Percentiles rank a stretch among this genome's conserved stretches.
phyloP scores from a whole-genome alignment of 37 sponge, comb jelly and placozoan species.

The Oopsacas minuta region DNA sequence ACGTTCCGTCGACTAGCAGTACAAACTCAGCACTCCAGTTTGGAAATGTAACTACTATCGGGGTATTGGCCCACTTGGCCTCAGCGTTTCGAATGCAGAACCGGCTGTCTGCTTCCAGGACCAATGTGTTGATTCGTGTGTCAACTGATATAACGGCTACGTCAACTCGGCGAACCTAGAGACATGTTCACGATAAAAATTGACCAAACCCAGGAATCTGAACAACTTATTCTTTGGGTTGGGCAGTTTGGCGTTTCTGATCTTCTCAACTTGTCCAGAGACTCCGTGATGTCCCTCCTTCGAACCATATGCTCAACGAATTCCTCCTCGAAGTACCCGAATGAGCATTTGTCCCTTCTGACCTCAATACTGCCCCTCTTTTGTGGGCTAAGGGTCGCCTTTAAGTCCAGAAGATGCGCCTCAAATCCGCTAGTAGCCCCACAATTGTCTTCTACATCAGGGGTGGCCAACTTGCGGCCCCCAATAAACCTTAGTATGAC shows the following conservation, averaged over 20 bases:
- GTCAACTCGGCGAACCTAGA: not conserved
- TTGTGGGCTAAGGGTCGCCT: not conserved
- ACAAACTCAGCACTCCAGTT: not conserved
- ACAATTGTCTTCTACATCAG: not conserved
- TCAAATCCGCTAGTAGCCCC: not conserved
- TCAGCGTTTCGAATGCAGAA: not conserved
- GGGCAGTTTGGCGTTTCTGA: not conserved
- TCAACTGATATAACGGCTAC: not conserved
- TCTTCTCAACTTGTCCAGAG: not conserved
- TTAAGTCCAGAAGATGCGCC: not conserved
- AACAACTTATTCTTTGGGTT: not conserved
- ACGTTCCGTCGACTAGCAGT: not conserved
- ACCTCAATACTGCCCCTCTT: not conserved
- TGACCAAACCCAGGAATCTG: conserved; percentile 1
- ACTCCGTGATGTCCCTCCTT: not conserved
- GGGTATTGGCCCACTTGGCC: not conserved
- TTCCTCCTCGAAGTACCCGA: not conserved
- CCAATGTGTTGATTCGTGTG: not conserved
- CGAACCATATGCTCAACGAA: conserved; percentile 10
- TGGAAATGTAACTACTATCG: not conserved
- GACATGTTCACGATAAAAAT: not conserved
- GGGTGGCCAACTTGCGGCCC: not conserved
- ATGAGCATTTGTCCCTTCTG: conserved; percentile 2
- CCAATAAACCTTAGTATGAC: not conserved
- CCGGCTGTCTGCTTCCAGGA: not conserved